A percentile compares a stretch with the other conserved stretches of the same genome.
phyloP scores from a whole-genome alignment of 2,797 vertebrate genomes.

The Anguilla marmorata region DNA sequence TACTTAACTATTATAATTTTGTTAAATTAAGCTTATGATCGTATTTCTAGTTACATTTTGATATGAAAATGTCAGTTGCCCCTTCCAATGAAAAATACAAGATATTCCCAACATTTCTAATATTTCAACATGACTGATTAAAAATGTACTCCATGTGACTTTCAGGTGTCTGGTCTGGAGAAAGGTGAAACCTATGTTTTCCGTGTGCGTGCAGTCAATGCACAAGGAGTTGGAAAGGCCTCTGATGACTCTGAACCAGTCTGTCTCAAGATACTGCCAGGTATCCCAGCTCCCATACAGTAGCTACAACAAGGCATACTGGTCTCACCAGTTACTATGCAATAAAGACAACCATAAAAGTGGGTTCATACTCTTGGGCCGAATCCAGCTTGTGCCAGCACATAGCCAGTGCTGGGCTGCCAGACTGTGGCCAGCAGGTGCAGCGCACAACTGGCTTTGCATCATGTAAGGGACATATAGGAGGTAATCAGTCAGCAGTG shows the following conservation, averaged over 20 bases:
- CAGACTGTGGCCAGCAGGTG: too few species aligned
- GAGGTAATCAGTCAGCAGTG: too few species aligned
- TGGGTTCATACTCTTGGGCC: too few species aligned
- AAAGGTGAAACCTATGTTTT: conserved; percentile 86
- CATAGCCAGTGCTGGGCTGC: too few species aligned
- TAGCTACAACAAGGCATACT: background rate
- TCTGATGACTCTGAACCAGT: conserved; percentile 86
- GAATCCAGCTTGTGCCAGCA: too few species aligned
- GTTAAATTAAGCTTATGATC: background rate
- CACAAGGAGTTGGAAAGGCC: conserved; percentile 76
- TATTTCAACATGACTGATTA: background rate
- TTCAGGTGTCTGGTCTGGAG: conserved; percentile 79
- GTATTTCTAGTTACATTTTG: background rate
- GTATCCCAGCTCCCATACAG: conserved; percentile 64
- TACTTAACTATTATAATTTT: too few species aligned
- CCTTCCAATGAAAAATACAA: background rate
- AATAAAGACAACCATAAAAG: background rate
- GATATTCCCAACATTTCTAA: background rate
- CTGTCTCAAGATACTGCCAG: conserved; percentile 80
- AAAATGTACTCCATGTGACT: background rate
- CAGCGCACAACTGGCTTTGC: too few species aligned
- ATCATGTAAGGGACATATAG: too few species aligned
- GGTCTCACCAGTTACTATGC: background rate
- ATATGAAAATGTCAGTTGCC: background rate
- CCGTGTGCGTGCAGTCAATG: conserved; percentile 83